Percentiles rank a stretch among this genome's conserved stretches.
phyloP scores from a whole-genome alignment of 2,888 invertebrate genomes.

The Adelphocoris suturalis region DNA sequence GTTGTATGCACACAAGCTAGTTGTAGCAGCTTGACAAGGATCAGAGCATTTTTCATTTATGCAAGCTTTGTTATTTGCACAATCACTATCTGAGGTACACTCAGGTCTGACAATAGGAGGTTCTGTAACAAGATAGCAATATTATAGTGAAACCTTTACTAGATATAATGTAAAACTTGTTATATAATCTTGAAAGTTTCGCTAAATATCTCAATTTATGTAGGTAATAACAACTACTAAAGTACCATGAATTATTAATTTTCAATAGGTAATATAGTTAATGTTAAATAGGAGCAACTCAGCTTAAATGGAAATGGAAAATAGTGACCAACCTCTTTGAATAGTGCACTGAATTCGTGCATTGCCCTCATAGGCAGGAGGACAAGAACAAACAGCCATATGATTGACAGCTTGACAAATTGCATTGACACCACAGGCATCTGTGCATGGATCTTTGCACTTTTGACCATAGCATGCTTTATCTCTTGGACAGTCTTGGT shows the following conservation, averaged over 20 bases:
- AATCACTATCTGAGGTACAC: constrained; percentile 88
- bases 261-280: too few relatives aligned
- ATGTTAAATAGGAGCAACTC: background rate
- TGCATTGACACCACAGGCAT: constrained; percentile 91
- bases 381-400: constrained; percentile 90
- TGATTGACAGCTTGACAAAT: constrained; percentile 89
- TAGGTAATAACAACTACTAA: too few relatives aligned
- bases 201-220: too few relatives aligned
- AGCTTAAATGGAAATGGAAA: background rate
- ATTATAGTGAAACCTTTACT: background rate
- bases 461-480: constrained; percentile 90
- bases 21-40: constrained; percentile 84
- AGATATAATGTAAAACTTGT: too few relatives aligned
- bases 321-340: constrained; percentile 24
- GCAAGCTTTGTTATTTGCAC: constrained; percentile 90
- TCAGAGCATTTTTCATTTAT: constrained; percentile 86
- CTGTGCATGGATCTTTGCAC: constrained; percentile 90
- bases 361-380: constrained; percentile 87
- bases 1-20: constrained; percentile 86
- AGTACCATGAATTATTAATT: too few relatives aligned
- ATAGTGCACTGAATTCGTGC: constrained; percentile 85
- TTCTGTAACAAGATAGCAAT: constrained; percentile 5
- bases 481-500: constrained; percentile 91
- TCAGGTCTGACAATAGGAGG: constrained; percentile 81
- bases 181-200: too few relatives aligned